phyloP scores from a whole-genome alignment of 2,113 vertebrate species.

The Oryzias celebensis region DNA sequence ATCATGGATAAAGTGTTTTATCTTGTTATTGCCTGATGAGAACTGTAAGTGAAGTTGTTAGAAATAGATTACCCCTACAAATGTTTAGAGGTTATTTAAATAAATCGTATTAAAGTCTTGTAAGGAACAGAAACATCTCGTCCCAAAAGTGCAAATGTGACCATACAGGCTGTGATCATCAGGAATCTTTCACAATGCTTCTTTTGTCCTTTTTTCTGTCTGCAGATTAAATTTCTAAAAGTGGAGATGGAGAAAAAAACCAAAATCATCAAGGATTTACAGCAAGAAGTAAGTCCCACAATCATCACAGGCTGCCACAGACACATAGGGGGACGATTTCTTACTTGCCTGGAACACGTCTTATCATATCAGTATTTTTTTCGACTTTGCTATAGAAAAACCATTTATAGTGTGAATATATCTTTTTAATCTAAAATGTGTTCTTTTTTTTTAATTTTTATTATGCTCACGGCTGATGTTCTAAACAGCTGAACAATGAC shows the following conservation, averaged over 20 bases:
- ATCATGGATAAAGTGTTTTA: conserved; percentile 43
- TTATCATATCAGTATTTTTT: too few species aligned
- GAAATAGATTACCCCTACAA: conserved; percentile 15
- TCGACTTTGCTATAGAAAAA: too few species aligned
- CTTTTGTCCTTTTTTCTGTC: conserved; percentile 57
- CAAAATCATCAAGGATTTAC: conserved; percentile 96
- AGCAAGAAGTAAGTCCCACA: conserved; percentile 88
- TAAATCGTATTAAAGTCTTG: not conserved
- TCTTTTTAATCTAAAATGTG: not conserved
- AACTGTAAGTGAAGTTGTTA: conserved; percentile 40
- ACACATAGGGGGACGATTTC: too few species aligned
- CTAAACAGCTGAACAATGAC: not conserved
- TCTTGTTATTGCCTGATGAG: conserved; percentile 23
- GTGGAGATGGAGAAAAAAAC: conserved; percentile 97
- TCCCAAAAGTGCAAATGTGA: too few species aligned
- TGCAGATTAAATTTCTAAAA: conserved; percentile 96
- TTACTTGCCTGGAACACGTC: too few species aligned
- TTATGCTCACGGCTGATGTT: not conserved
- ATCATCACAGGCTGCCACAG: not conserved
- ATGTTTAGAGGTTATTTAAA: conserved; percentile 3
- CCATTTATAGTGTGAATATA: not conserved
- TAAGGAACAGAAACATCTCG: not conserved
- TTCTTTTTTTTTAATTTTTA: not conserved
- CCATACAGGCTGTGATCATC: not conserved
- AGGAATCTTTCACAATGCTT: conserved; percentile 15